phyloP scores from a whole-genome alignment of 2,113 vertebrate genomes.

The Nothoprocta perdicaria region DNA sequence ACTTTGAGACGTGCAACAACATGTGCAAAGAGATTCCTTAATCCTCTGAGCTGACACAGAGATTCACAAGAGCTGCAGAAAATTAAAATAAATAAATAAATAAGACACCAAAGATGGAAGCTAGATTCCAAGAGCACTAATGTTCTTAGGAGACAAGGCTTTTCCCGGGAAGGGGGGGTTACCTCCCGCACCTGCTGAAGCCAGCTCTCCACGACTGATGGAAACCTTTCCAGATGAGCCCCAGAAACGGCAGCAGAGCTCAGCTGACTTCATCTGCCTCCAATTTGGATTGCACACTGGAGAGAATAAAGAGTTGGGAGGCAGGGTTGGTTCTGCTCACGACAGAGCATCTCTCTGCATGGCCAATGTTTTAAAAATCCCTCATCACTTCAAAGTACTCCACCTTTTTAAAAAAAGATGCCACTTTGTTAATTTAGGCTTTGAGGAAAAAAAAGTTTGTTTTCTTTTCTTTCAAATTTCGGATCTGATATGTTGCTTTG shows the following conservation, averaged over 20 bases:
- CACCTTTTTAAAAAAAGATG: slow-evolving; percentile 48
- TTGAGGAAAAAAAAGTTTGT: slow-evolving; percentile 28
- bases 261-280: neutral
- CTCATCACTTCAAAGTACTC: neutral
- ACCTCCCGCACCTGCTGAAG: neutral
- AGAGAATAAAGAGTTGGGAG: neutral
- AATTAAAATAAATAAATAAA: neutral
- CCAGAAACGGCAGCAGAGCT: neutral
- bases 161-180: neutral
- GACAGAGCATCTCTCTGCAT: neutral
- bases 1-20: neutral
- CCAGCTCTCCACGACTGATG: neutral
- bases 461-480: slow-evolving; percentile 63
- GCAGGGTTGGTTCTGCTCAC: neutral
- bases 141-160: neutral
- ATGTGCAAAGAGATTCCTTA: neutral
- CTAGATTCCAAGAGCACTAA: neutral
- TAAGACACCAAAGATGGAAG: neutral
- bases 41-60: neutral
- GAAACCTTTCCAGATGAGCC: neutral
- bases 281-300: neutral
- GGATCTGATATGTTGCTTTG: slow-evolving; percentile 71
- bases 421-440: slow-evolving; percentile 57
- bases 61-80: neutral
- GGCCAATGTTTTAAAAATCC: neutral